Conservation (phyloP, 2,113 vertebrate genomes). For the Condylura cristata region DNA sequence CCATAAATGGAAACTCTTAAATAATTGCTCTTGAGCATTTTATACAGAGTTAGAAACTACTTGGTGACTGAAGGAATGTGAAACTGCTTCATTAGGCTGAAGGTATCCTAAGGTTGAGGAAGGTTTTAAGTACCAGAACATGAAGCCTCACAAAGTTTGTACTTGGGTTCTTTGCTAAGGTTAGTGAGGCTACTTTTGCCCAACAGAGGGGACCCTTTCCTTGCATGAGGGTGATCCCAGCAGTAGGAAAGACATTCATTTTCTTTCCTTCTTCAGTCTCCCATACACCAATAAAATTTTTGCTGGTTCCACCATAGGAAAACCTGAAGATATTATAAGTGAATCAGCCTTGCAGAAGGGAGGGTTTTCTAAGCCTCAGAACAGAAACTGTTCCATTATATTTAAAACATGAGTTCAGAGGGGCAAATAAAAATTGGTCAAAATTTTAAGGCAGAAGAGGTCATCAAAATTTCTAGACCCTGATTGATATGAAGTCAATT, state of each 20-base stretch:
- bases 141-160: background rate
- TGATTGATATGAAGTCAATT: background rate
- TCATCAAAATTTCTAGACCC: background rate
- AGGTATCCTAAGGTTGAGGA: background rate
- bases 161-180: background rate
- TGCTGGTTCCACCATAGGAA: background rate
- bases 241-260: background rate
- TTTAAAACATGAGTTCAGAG: background rate
- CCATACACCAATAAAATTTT: background rate
- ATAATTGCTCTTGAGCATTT: background rate
- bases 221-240: background rate
- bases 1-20: background rate
- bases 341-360: background rate
- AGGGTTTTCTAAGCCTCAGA: background rate
- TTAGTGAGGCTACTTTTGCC: background rate
- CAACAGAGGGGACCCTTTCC: background rate
- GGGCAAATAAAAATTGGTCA: background rate
- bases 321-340: conserved; percentile 17
- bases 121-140: background rate
- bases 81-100: background rate
- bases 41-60: background rate
- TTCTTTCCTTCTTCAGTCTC: background rate
- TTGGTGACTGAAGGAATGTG: background rate
- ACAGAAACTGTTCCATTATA: background rate
- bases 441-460: background rate